Base-by-base conservation (phyloP, 2,888 invertebrate species). In the Leptinotarsa haldemani region DNA sequence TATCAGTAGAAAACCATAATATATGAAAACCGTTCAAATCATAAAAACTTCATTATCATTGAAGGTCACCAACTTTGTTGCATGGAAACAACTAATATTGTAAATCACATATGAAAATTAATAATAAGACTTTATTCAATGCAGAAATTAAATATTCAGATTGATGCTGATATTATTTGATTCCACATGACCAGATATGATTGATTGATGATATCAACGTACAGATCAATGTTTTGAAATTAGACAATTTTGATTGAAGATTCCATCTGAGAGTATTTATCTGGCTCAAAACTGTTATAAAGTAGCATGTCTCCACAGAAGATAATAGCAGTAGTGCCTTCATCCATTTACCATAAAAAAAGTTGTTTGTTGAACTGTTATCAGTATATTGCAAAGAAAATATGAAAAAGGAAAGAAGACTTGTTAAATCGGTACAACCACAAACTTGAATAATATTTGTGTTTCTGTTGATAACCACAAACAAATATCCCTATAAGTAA, bases 31-130 rank as follows among this genome's bases (percentile, higher is more conserved):
- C 61, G 40, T 56, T 56, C 56, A 56, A 9, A 61, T n/a, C 25
- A 61, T 61, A 61, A 61, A 61, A 61, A 61, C 61, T 61, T 30
- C 61, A 61, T 61, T 61, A 61, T 61, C 61, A 61, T 40, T 61
- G 61, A 61, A 61, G 61, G 61, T 61, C 61, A 61, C 40, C 61
- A 61, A 30, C 61, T 61, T 61, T 61, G 61, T 61, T 61, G 61
- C 61, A 61, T 40, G 40, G 61, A 61, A 61, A 61, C 61, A 61
- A 40, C 30, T 61, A 61, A 61, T 16, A 61, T 61, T 30, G 30
- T n/a, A 61, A 61, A 61, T 61, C 40, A 61, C n/a, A 30, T 40
- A 18, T 40, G 30, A 61, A 25, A 61, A 61, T 61, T 40, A 30
- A n/a, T 15, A 20, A 58, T 30, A 25, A 61, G n/a, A 16, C 40